A percentile compares a stretch with the other conserved stretches of the same genome.
phyloP scores from a whole-genome alignment of 2,888 invertebrate species.

The Nephrotoma guestfalica region DNA sequence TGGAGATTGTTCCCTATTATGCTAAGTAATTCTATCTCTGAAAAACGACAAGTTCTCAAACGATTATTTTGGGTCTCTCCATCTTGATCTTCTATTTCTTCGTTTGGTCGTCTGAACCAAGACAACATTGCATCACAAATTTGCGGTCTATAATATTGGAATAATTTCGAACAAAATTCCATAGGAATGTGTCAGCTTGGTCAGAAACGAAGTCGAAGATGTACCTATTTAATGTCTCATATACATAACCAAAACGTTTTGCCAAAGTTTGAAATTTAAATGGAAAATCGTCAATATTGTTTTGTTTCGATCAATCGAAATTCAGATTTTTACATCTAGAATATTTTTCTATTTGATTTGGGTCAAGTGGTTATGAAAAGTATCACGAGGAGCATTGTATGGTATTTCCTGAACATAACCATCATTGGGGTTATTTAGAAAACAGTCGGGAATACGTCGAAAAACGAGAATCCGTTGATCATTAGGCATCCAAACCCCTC shows the following conservation, averaged over 20 bases:
- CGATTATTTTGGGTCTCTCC: background rate
- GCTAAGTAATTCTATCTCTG: background rate
- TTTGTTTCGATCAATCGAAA: background rate
- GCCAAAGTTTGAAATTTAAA: background rate
- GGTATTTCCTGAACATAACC: too few relatives aligned
- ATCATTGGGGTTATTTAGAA: too few relatives aligned
- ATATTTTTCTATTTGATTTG: background rate
- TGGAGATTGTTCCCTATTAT: background rate
- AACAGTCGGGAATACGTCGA: too few relatives aligned
- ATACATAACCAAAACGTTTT: background rate
- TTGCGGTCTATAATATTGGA: background rate
- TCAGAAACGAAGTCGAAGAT: background rate
- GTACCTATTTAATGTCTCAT: background rate
- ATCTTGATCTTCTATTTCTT: background rate
- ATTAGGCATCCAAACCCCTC: too few relatives aligned
- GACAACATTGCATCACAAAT: background rate
- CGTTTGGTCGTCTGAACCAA: background rate
- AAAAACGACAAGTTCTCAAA: background rate
- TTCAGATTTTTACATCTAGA: background rate
- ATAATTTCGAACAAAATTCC: background rate
- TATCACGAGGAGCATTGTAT: too few relatives aligned
- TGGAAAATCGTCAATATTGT: background rate
- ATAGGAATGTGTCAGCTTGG: background rate
- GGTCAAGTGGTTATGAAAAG: too few relatives aligned
- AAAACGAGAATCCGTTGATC: too few relatives aligned